Conservation (phyloP, 2,888 invertebrate genomes). For the Leptogaster cylindrica region DNA sequence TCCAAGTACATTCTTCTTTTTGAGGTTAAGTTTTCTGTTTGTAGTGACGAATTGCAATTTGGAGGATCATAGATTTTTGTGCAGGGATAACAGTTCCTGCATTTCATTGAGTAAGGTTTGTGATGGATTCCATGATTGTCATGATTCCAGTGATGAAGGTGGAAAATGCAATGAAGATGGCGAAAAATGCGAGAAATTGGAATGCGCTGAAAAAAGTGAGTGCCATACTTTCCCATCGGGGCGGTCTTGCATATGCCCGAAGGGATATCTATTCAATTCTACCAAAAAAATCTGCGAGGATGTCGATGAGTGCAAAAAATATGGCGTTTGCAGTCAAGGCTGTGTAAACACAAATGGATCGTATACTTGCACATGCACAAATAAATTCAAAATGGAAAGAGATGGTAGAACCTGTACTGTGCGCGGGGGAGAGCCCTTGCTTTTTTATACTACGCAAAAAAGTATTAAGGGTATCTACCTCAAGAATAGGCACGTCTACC, state of each 20-base stretch:
- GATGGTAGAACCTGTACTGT: conserved; percentile 67
- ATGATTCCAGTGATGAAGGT: conserved; percentile 70
- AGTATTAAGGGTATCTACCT: conserved; percentile 72
- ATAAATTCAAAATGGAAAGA: conserved; percentile 63
- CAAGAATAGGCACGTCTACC: conserved; percentile 61
- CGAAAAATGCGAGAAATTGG: conserved; percentile 52
- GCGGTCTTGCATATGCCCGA: conserved; percentile 67
- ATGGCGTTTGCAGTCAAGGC: conserved; percentile 73
- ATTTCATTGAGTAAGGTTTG: conserved; percentile 65
- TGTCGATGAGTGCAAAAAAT: conserved; percentile 69
- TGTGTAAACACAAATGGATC: conserved; percentile 69
- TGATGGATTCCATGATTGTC: conserved; percentile 65
- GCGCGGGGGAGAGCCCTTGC: conserved; percentile 68
- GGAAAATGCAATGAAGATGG: conserved; percentile 55
- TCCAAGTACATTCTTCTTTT: conserved; percentile 6
- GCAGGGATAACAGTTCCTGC: conserved; percentile 65
- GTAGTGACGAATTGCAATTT: conserved; percentile 61
- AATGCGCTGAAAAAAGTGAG: conserved; percentile 58
- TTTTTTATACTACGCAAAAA: conserved; percentile 72
- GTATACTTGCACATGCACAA: conserved; percentile 71
- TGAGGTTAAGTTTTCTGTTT: conserved; percentile 2
- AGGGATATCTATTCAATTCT: conserved; percentile 56
- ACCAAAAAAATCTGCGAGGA: conserved; percentile 60
- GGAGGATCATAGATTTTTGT: conserved; percentile 64
- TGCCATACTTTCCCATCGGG: conserved; percentile 64